phyloP scores from a whole-genome alignment of 2,113 vertebrate species.

The Sceloporus undulatus region DNA sequence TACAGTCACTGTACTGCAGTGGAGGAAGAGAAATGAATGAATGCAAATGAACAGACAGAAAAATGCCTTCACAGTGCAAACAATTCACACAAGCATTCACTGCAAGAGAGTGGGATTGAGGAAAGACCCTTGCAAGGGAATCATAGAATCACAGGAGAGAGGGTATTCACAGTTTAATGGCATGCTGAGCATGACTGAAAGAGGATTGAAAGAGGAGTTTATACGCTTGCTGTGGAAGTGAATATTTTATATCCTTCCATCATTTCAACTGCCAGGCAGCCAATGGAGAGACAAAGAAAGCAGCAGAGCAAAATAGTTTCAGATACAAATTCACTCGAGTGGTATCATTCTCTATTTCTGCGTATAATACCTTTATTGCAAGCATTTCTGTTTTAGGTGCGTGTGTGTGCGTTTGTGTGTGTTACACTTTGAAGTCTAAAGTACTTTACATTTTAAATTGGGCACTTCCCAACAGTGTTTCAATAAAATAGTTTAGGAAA shows the following conservation, averaged over 20 bases:
- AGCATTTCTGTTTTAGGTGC: background rate
- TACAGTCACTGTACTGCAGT: background rate
- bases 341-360: background rate
- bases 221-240: background rate
- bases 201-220: too few species aligned
- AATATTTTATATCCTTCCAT: background rate
- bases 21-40: background rate
- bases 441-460: too few species aligned
- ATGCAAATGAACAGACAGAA: background rate
- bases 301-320: background rate
- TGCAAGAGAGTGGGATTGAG: background rate
- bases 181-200: too few species aligned
- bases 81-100: background rate
- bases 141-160: too few species aligned
- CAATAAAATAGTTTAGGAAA: background rate
- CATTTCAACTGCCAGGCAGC: background rate
- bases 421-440: too few species aligned
- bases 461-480: background rate
- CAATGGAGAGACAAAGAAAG: background rate
- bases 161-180: background rate
- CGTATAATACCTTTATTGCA: background rate
- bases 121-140: background rate
- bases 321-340: background rate
- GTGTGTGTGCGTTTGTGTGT: background rate
- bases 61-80: background rate